A percentile compares a stretch with the other conserved stretches of the same genome.
phyloP scores from a whole-genome alignment of 1,140 invertebrate genomes.

The Limonius californicus region DNA sequence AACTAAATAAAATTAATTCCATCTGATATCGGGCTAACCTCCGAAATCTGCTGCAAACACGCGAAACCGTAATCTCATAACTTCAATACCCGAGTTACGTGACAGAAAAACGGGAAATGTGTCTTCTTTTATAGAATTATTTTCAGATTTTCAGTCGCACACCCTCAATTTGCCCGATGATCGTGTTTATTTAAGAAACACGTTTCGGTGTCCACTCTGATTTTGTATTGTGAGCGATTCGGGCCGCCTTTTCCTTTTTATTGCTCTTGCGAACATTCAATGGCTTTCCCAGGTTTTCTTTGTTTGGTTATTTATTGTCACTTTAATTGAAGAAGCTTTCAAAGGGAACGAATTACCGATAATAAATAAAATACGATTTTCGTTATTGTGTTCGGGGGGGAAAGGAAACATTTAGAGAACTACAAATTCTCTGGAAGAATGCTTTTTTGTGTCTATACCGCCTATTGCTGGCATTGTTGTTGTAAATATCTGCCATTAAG shows the following conservation, averaged over 20 bases:
- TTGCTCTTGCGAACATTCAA: not conserved
- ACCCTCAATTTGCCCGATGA: slow-evolving; percentile 5
- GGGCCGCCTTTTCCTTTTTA: not conserved
- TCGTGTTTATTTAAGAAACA: slow-evolving; percentile 11
- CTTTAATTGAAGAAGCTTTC: not conserved
- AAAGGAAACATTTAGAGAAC: not conserved
- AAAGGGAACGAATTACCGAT: not conserved
- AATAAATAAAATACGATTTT: not conserved
- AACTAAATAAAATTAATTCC: slow-evolving; percentile 12
- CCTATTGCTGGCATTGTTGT: too few relatives aligned
- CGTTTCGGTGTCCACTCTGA: slow-evolving; percentile 1
- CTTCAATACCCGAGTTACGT: slow-evolving; percentile 8
- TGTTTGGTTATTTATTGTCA: not conserved
- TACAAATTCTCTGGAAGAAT: too few relatives aligned
- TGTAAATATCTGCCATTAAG: too few relatives aligned
- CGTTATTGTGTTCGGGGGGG: not conserved
- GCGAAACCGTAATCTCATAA: slow-evolving; percentile 13
- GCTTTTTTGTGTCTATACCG: too few relatives aligned
- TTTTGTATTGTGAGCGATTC: not conserved
- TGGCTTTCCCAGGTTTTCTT: not conserved
- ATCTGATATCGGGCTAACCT: slow-evolving; percentile 1
- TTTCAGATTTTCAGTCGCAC: slow-evolving; percentile 13
- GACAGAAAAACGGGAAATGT: slow-evolving; percentile 14
- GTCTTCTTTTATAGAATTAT: slow-evolving; percentile 12
- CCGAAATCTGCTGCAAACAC: slow-evolving; percentile 3